These are phyloP conservation scores for Drosophila neonasuta DNA, from an alignment of 2,888 invertebrate genomes.

Conservation along the genomic window DNA sequence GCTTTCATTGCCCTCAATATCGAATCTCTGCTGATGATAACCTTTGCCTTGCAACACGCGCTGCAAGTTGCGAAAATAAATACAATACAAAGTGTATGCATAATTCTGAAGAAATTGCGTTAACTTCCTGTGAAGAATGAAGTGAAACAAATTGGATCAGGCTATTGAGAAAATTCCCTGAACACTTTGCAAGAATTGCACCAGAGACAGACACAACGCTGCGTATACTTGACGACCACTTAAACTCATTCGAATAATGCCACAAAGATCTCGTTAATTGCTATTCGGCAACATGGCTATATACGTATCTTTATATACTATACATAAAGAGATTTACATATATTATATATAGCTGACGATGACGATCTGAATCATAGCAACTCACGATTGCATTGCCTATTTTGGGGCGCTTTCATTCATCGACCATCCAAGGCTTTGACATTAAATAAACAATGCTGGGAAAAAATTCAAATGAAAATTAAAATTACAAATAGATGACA, in stretches of 20 bases:
- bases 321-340: slow-evolving; percentile 16
- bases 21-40: neutral
- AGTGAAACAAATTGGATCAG: slow-evolving; percentile 18
- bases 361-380: slow-evolving; percentile 43
- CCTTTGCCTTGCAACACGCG: slow-evolving; percentile 1
- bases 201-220: slow-evolving; percentile 7
- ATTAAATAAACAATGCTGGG: slow-evolving; percentile 10
- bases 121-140: slow-evolving; percentile 29
- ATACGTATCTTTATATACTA: slow-evolving; percentile 5
- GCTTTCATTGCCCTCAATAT: neutral
- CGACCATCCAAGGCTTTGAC: slow-evolving; percentile 14
- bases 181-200: slow-evolving; percentile 9
- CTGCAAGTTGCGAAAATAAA: slow-evolving; percentile 11
- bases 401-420: slow-evolving; percentile 59
- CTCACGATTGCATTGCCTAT: slow-evolving; percentile 60
- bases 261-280: slow-evolving; percentile 56
- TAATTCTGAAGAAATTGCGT: slow-evolving; percentile 24
- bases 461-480: slow-evolving; percentile 12
- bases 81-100: neutral
- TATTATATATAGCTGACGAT: slow-evolving; percentile 11
- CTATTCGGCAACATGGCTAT: slow-evolving; percentile 24
- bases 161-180: slow-evolving; percentile 36
- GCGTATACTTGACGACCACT: slow-evolving; percentile 45
- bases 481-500: slow-evolving; percentile 40
- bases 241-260: slow-evolving; percentile 48